Conservation (phyloP, 2,888 invertebrate genomes). For the Podabrus alpinus region DNA sequence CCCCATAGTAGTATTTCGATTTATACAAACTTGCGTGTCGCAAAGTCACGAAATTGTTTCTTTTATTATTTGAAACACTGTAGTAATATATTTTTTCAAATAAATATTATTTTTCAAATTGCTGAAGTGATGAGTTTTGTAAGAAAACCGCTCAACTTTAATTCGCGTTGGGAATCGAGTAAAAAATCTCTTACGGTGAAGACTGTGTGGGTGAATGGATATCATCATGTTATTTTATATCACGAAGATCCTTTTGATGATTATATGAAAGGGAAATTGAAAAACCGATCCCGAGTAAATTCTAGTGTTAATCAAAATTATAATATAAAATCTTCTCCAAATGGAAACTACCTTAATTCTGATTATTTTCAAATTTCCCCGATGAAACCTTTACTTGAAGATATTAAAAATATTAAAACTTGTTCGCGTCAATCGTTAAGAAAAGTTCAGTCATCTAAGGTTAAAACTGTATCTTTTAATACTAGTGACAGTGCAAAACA, state of each 20-base stretch:
- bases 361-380: not conserved
- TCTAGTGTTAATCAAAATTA: not conserved
- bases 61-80: slow-evolving; percentile 5
- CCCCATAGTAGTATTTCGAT: slow-evolving; percentile 32
- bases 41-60: slow-evolving; percentile 18
- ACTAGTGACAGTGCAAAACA: slow-evolving; percentile 34
- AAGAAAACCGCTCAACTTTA: not conserved
- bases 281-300: not conserved
- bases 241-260: slow-evolving; percentile 61
- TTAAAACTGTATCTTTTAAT: slow-evolving; percentile 33
- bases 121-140: not conserved
- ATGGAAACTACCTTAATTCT: not conserved
- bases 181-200: slow-evolving; percentile 61
- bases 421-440: not conserved
- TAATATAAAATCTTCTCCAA: not conserved
- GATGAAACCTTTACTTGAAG: not conserved
- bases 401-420: not conserved
- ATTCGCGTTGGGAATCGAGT: slow-evolving; percentile 62
- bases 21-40: slow-evolving; percentile 30
- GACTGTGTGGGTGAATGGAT: slow-evolving; percentile 72
- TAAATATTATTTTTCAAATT: not conserved
- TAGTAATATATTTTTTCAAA: slow-evolving; percentile 12
- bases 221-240: slow-evolving; percentile 69
- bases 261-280: slow-evolving; percentile 36
- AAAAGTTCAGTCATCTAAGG: not conserved